Conservation (phyloP, 1,140 invertebrate genomes). For the Lutraria rhynchaena region DNA sequence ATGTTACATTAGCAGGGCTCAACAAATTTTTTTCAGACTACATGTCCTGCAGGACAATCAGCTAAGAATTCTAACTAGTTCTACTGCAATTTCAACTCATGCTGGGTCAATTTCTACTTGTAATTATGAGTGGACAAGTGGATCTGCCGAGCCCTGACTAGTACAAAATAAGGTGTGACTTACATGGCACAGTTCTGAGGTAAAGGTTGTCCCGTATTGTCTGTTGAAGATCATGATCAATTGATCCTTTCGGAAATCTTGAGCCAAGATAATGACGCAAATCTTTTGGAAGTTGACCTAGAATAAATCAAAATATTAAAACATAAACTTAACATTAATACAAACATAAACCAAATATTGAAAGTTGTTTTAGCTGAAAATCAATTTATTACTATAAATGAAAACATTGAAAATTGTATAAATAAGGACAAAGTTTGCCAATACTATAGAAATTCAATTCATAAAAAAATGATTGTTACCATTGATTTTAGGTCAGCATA, state of each 20-base stretch:
- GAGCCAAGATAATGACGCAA: conserved; percentile 86
- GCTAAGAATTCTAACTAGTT: no score
- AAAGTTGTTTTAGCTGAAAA: not conserved
- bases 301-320: conserved; percentile 51
- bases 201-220: conserved; percentile 89
- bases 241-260: conserved; percentile 86
- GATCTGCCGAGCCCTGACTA: no score
- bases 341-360: not conserved
- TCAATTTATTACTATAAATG: not conserved
- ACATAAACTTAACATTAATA: not conserved
- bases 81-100: no score
- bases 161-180: conserved; percentile 73
- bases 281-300: conserved; percentile 83
- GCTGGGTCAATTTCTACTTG: no score
- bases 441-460: not conserved
- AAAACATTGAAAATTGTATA: not conserved
- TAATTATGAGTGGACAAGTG: no score
- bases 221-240: conserved; percentile 88
- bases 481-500: no score
- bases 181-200: conserved; percentile 87
- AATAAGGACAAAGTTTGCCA: not conserved
- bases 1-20: no score
- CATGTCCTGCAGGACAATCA: no score
- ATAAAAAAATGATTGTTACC: no score
- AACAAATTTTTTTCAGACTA: no score